Evolutionary conservation across 1,140 invertebrate genomes (phyloP).

Genomic region (Macrobrachium nipponense): DNA sequence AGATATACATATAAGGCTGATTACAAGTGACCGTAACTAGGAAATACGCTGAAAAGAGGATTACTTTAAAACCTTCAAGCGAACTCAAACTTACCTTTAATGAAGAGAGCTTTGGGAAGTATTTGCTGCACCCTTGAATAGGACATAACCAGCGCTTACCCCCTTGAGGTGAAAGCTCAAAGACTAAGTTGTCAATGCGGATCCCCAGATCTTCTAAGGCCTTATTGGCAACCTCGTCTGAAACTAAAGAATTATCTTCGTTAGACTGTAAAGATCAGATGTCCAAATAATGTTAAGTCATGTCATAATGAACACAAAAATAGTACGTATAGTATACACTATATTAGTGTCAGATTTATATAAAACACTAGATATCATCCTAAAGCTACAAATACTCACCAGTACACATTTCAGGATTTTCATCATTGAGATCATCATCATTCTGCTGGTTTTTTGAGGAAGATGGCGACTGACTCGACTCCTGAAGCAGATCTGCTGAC

Average conservation of each 20-base stretch:
- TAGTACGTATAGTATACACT: neutral
- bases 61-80: too few species aligned
- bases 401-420: conserved; percentile 49
- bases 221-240: conserved; percentile 59
- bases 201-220: conserved; percentile 56
- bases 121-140: conserved; percentile 69
- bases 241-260: conserved; percentile 34
- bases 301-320: too few species aligned
- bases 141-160: conserved; percentile 71
- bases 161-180: conserved; percentile 59
- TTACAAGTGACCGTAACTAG: too few species aligned
- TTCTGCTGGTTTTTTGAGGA: conserved; percentile 26
- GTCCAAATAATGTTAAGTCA: too few species aligned
- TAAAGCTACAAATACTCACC: conserved; percentile 14
- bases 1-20: too few species aligned
- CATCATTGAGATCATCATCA: conserved; percentile 55
- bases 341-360: neutral
- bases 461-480: conserved; percentile 39
- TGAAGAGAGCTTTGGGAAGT: conserved; percentile 69
- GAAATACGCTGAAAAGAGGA: too few species aligned
- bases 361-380: neutral
- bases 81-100: conserved; percentile 59
- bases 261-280: too few species aligned
- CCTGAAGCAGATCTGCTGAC: conserved; percentile 26
- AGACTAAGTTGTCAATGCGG: conserved; percentile 46